Percentiles rank a stretch among this genome's conserved stretches.
Evolutionary conservation across 2,797 vertebrate genomes (phyloP).

Genomic region (Megaceryle alcyon): DNA sequence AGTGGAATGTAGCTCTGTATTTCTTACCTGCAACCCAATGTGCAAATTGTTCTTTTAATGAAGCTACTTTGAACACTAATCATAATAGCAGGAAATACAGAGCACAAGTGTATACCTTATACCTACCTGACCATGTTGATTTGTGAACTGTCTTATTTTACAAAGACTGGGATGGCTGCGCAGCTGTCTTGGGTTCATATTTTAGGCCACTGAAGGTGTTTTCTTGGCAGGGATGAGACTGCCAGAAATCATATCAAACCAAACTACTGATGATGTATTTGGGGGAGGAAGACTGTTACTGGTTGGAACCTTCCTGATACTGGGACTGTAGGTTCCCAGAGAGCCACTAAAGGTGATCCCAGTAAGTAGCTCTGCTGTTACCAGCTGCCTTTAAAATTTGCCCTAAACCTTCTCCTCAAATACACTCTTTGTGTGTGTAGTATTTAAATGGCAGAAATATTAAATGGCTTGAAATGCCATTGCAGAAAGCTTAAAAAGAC

Average conservation of each 20-base stretch:
- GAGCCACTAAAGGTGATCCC: neutral
- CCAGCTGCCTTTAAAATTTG: neutral
- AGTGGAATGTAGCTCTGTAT: neutral
- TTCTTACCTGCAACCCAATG: neutral
- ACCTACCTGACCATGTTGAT: neutral
- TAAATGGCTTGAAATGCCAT: neutral
- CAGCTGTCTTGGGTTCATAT: neutral
- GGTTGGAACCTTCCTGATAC: neutral
- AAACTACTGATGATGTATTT: neutral
- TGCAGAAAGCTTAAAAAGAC: neutral
- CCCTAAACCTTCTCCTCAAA: neutral
- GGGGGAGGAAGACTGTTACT: neutral
- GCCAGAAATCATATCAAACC: neutral
- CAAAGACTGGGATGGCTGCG: neutral
- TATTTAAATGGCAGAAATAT: neutral
- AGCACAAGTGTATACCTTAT: neutral
- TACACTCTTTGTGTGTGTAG: neutral
- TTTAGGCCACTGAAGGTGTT: neutral
- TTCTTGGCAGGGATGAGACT: slow-evolving; percentile 22
- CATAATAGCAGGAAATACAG: neutral
- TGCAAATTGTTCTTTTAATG: neutral
- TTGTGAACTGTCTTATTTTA: neutral
- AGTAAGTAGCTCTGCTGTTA: neutral
- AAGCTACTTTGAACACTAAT: neutral
- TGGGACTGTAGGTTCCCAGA: neutral